Evolutionary conservation across 1,140 invertebrate species (phyloP).

Genomic region (Brachionus calyciflorus): DNA sequence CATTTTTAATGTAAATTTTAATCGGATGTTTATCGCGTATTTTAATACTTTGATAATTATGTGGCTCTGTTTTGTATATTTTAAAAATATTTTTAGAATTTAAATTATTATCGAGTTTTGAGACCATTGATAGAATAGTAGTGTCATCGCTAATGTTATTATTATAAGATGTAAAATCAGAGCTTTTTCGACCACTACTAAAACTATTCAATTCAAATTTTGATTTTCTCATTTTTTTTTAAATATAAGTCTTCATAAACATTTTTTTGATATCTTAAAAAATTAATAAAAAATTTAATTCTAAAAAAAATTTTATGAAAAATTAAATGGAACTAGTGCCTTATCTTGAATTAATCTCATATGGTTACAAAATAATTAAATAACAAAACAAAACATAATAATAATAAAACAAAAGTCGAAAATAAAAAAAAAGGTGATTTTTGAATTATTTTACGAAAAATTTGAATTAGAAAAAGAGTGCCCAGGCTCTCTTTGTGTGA

Average conservation of each 20-base stretch:
- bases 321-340: no score
- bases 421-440: no score
- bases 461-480: no score
- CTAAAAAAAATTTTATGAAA: no score
- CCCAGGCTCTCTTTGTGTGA: conserved; percentile 31
- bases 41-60: background rate
- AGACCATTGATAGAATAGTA: conserved; percentile 2
- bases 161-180: background rate
- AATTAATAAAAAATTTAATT: no score
- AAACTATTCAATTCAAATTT: background rate
- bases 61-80: conserved; percentile 25
- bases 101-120: background rate
- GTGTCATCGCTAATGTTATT: conserved; percentile 4
- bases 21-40: background rate
- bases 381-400: no score
- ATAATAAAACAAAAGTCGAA: no score
- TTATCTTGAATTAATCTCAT: no score
- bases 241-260: no score
- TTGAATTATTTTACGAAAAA: no score
- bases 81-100: conserved; percentile 28
- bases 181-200: background rate
- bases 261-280: no score
- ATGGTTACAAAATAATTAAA: no score
- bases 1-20: conserved; percentile 35
- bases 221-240: conserved; percentile 32